A percentile compares a stretch with the other conserved stretches of the same genome.
These are phyloP conservation scores for Sitta europaea DNA, from an alignment of 2,113 vertebrate species.

Conservation along the genomic window DNA sequence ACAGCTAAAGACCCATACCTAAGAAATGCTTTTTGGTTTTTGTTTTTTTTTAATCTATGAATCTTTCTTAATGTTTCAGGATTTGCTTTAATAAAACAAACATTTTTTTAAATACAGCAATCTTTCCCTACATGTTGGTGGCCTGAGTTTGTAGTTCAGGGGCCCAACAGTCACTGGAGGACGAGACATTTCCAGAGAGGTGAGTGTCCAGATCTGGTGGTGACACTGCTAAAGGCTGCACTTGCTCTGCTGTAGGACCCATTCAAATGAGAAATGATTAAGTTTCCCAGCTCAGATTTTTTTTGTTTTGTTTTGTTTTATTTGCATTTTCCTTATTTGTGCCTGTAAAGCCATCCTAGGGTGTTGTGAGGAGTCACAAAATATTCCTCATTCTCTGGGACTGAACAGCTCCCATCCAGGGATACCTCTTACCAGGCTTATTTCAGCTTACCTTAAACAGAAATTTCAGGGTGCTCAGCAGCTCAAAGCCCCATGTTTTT, in stretches of 20 bases:
- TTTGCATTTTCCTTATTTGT: not conserved
- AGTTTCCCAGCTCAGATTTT: not conserved
- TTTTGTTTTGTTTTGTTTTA: not conserved
- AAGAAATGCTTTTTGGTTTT: not conserved
- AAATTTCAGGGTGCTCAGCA: not conserved
- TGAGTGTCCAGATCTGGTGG: not conserved
- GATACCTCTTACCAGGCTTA: not conserved
- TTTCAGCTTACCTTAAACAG: not conserved
- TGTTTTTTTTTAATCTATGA: not conserved
- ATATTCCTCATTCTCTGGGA: not conserved
- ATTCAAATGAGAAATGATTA: not conserved
- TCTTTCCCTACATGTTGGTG: not conserved
- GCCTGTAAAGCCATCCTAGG: not conserved
- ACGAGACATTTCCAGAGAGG: not conserved
- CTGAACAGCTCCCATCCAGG: not conserved
- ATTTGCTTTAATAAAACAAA: not conserved
- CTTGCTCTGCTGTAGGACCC: not conserved
- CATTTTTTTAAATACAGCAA: fast-evolving
- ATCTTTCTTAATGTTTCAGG: not conserved
- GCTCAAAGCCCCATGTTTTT: not conserved
- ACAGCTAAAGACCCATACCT: not conserved
- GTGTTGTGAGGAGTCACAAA: not conserved
- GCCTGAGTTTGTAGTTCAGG: not conserved
- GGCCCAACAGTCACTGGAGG: not conserved
- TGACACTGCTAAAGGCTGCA: not conserved